Evolutionary conservation across 2,888 invertebrate genomes (phyloP), one percentile per base, ranked within the genome.

Genomic region (Rhyacophila evoluta): DNA sequence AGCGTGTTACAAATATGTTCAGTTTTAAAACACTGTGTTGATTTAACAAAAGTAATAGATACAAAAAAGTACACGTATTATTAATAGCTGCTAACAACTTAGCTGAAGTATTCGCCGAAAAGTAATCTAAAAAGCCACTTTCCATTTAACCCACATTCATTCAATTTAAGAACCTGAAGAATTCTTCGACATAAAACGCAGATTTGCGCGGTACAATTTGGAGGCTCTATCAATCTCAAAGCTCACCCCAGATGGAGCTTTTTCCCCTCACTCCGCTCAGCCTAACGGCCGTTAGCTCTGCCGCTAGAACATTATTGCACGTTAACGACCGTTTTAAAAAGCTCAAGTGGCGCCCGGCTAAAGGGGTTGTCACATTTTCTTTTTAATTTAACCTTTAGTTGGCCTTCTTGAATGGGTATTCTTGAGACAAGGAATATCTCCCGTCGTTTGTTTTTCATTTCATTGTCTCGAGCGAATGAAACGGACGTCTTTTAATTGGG

Each of bases 311-410:
- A 79, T 81, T 81, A 82, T 78, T 81, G 81, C 82, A 82, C 82
- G 82, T 82, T 82, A 82, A 82, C 81, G 81, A 79, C 79, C 82
- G 81, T 76, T 79, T 81, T 78, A 82, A 82, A 81, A 81, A 78
- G 80, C 74, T 73, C 41, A 39, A 73, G 33, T 55, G 29, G 55
- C 74, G 75, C 72, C 41, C 76, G 29, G 70, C 69, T 75, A 70
- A 81, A 81, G 79, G 79, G 81, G 78, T 81, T 77, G 81, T 77
- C 81, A 72, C 81, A 81, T 81, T 81, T 81, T 79, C 78, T 81
- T 81, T 81, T 79, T 81, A 81, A 81, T 81, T 81, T 77, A 81
- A 81, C 81, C 77, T 79, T 72, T 70, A 80, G 74, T 77, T 79
- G 72, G 38, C 72, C 76, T 73, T 37, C 28, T 41, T 73, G 27